These are phyloP conservation scores for Noturus placidus DNA, from an alignment of 2,113 vertebrate genomes.

Conservation along the genomic window DNA sequence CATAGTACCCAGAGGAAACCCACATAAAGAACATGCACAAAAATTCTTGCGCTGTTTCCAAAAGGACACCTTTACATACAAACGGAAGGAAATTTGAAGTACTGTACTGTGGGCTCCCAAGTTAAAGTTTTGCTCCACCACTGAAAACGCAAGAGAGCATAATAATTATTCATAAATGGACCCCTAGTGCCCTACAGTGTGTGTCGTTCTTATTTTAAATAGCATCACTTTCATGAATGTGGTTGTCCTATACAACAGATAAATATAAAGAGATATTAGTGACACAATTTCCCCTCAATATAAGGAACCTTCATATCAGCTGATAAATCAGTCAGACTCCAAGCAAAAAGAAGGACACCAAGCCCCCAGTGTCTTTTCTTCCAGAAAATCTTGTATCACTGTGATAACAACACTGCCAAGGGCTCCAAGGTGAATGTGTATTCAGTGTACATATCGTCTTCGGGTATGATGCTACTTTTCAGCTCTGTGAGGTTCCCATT, in stretches of 20 bases:
- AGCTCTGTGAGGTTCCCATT: slow-evolving; percentile 14
- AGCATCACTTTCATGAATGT: neutral
- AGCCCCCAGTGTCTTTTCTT: slow-evolving; percentile 11
- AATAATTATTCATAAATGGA: neutral
- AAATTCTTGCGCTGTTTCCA: neutral
- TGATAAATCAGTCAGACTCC: neutral
- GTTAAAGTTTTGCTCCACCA: neutral
- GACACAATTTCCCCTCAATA: neutral
- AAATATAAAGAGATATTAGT: neutral
- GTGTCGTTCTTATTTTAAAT: neutral
- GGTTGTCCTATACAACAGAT: neutral
- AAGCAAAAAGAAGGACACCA: neutral
- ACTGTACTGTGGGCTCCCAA: neutral
- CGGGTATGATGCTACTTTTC: neutral
- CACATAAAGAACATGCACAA: neutral
- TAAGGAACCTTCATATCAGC: neutral
- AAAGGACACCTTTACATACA: neutral
- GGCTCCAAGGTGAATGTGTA: slow-evolving; percentile 37
- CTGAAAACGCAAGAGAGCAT: neutral
- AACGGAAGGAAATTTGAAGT: neutral
- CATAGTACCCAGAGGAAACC: neutral
- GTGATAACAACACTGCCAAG: slow-evolving; percentile 40
- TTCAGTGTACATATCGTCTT: slow-evolving; percentile 19
- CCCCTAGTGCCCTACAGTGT: neutral
- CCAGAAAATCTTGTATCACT: slow-evolving; percentile 24